Base-by-base conservation (phyloP, 2,113 vertebrate genomes). In the Pomatostomus ruficeps region DNA sequence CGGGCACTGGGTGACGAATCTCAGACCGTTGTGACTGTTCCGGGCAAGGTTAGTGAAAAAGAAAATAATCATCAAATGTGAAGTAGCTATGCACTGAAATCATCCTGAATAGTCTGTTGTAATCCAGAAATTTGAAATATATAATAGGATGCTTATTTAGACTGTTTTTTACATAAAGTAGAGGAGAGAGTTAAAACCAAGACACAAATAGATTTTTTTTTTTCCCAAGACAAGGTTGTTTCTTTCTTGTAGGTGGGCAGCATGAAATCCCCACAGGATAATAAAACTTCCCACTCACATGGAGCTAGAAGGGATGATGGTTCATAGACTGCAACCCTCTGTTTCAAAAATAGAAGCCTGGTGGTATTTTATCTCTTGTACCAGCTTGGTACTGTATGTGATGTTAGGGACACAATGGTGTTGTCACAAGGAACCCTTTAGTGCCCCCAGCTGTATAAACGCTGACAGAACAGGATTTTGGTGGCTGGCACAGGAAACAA, bases 21-120 rank as follows among this genome's bases (percentile, higher is more conserved):
- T 23, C 88, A 82, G 26, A 45, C 85, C 22, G 79, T 96, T 23
- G 61, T 65, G 49, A 42, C 78, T 11, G 66, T 63, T 89, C 28
- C 95, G 22, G 85, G 95, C 96, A 98, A 98, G 98, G 98, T 98
- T 43, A 93, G 97, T 88, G 54, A 75, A 72, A 71, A 61, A 66
- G 24, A 57, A 79, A 89, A 52, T 36, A 24, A n/a, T 35, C 65
- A 71, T 11, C 43, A 62, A 18, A 73, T 10, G 14, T 71, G 45
- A 55, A 67, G 14, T 67, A 49, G 31, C 72, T 51, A 12, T 5
- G n/a, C n/a, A 46, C 7, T 35, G 38, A 62, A 19, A 40, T 48
- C 3, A 68, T 33, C 38, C 22, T 49, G 31, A 24, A 40, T 46
- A 54, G 11, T 40, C 61, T 14, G 6, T 49, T 36, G 40, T 52